Evolutionary conservation across 2,888 invertebrate species (phyloP).

Genomic region (Nineta flava): DNA sequence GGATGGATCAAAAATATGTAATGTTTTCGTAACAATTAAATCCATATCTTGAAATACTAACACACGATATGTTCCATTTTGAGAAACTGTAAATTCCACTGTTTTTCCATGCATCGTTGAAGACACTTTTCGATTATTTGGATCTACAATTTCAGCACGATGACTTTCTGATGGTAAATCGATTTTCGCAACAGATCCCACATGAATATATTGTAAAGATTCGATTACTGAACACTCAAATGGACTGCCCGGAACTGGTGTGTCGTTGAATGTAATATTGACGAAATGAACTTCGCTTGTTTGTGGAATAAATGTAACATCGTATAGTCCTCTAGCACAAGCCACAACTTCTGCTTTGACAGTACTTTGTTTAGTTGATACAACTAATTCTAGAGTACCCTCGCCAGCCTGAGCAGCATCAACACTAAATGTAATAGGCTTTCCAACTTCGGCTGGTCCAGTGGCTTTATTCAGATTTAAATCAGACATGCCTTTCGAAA

Average conservation of each 20-base stretch:
- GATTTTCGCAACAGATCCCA: constrained; percentile 41
- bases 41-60: constrained; percentile 16
- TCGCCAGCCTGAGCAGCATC: constrained; percentile 92
- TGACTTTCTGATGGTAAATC: constrained; percentile 46
- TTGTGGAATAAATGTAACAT: constrained; percentile 83
- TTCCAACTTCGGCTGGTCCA: constrained; percentile 50
- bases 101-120: constrained; percentile 25
- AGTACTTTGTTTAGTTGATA: constrained; percentile 77
- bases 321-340: constrained; percentile 78
- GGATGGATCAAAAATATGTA: constrained; percentile 61
- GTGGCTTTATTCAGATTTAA: constrained; percentile 26
- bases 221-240: constrained; percentile 60
- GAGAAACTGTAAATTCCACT: constrained; percentile 35
- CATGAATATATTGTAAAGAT: constrained; percentile 56
- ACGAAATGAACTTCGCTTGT: constrained; percentile 81
- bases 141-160: constrained; percentile 46
- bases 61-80: constrained; percentile 17
- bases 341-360: constrained; percentile 82
- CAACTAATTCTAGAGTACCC: constrained; percentile 81
- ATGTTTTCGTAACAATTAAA: constrained; percentile 23
- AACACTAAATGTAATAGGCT: constrained; percentile 82
- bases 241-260: constrained; percentile 78
- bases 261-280: constrained; percentile 88
- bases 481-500: constrained; percentile 21
- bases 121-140: constrained; percentile 37